phyloP scores from a whole-genome alignment of 1,140 invertebrate genomes.

The Ylistrum balloti region DNA sequence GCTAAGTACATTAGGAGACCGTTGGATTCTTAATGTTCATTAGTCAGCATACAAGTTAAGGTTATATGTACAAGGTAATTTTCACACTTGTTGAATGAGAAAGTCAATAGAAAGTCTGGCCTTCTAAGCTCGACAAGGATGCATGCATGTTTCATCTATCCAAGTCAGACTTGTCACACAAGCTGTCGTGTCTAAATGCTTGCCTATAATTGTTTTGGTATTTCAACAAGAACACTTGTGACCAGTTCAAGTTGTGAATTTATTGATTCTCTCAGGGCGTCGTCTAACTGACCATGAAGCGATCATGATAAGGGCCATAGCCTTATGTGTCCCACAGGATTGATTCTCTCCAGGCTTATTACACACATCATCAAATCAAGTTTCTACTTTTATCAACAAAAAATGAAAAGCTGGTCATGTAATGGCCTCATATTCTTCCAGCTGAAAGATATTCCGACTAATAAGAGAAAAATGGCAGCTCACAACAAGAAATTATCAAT shows the following conservation, averaged over 20 bases:
- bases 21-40: too few species aligned
- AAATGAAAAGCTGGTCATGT: not conserved
- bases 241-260: not conserved
- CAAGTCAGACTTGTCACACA: not conserved
- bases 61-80: not conserved
- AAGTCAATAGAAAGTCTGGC: conserved; percentile 2
- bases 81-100: not conserved
- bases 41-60: too few species aligned
- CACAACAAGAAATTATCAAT: not conserved
- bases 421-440: not conserved
- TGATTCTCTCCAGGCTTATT: not conserved
- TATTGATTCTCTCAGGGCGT: not conserved
- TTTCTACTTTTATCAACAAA: not conserved
- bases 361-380: not conserved
- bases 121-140: not conserved
- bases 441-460: not conserved
- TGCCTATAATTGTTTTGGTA: not conserved
- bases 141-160: not conserved
- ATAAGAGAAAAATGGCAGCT: not conserved
- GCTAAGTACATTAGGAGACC: too few species aligned
- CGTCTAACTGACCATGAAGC: not conserved
- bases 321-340: too few species aligned
- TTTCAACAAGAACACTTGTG: not conserved
- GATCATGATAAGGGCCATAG: not conserved
- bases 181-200: not conserved